Evolutionary conservation across 2,797 vertebrate species (phyloP), one percentile per base, ranked within the genome.

Genomic region (Xenentodon cancila): DNA sequence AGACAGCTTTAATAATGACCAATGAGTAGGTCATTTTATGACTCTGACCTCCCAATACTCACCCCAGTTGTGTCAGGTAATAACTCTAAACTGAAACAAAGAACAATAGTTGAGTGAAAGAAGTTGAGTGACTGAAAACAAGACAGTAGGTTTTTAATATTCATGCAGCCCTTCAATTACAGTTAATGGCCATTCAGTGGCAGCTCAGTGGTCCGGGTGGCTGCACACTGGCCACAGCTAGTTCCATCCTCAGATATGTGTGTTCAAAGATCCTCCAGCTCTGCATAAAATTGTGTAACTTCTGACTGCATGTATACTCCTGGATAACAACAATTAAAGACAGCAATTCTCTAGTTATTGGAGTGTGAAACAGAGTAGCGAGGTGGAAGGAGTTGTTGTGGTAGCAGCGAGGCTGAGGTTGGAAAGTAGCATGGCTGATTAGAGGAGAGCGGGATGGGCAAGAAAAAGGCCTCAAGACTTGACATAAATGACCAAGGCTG

Each of bases 391-490:
- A 56, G 63, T 20, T 27, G 15, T 16, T 40, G 2, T 21, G 30
- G 46, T 15, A n/a, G 43, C 55, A 19, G 43, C 22, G 12, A 55
- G 20, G 21, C 52, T 8, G 17, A 52, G 61, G 52, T 20, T 5
- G 5, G 51, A 40, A 22, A 34, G 51, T 15, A 54, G 44, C 6
- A 22, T 12, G n/a, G 22, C 42, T 45, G 50, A 27, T 47, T 46
- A 43, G 20, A n/a, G 43, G 19, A 25, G 44, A 63, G 27, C 4
- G 16, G 47, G 11, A 22, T 21, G 19, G 43, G 43, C n/a, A 19
- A 46, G 22, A 50, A 65, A 65, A 50, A 13, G n/a, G 37, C 63
- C 47, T 21, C 11, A 7, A 65, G 63, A 57, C 34, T 50, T 21
- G 16, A 46, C 16, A 9, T 49, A 46, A 57, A 48, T 49, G 62